These are phyloP conservation scores for Cassiopea andromeda DNA, from an alignment of 30 jellyfish, hydroid and myxozoan genomes.

Conservation along the genomic window DNA sequence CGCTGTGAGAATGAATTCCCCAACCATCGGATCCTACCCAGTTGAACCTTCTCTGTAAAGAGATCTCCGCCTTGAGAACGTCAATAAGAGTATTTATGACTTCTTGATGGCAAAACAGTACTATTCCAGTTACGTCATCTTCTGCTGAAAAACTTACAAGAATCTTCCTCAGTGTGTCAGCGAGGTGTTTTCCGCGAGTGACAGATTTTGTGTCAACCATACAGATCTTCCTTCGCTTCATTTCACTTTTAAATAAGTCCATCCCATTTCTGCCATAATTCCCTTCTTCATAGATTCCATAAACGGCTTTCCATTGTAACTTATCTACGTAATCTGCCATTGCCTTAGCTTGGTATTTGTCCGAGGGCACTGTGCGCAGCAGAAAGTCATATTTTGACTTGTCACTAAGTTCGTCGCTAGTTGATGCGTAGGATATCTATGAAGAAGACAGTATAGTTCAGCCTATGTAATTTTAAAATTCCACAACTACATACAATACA, in stretches of 20 bases:
- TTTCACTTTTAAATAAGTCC: conserved; percentile 53
- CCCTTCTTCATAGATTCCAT: conserved; percentile 73
- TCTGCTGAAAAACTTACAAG: conserved; percentile 51
- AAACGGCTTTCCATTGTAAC: conserved; percentile 83
- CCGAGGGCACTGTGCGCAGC: conserved; percentile 93
- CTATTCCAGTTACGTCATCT: conserved; percentile 71
- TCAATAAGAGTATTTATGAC: conserved; percentile 39
- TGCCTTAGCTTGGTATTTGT: conserved; percentile 84
- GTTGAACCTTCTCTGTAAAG: neutral
- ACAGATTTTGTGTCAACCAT: conserved; percentile 60
- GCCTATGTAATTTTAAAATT: too few relatives aligned
- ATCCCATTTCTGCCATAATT: conserved; percentile 84
- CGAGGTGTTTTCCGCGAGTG: conserved; percentile 16
- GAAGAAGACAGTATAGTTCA: neutral
- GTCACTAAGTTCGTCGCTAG: conserved; percentile 85
- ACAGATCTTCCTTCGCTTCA: conserved; percentile 45
- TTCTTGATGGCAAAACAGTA: conserved; percentile 80
- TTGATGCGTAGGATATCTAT: conserved; percentile 86
- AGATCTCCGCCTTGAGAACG: conserved; percentile 3
- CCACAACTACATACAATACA: neutral
- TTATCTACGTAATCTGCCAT: conserved; percentile 76
- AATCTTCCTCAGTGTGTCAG: neutral
- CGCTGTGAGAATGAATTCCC: conserved; percentile 46
- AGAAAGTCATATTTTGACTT: conserved; percentile 66
- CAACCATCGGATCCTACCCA: conserved; percentile 88